phyloP scores from a whole-genome alignment of 2,113 vertebrate genomes.

The Ancistrus triradiatus region DNA sequence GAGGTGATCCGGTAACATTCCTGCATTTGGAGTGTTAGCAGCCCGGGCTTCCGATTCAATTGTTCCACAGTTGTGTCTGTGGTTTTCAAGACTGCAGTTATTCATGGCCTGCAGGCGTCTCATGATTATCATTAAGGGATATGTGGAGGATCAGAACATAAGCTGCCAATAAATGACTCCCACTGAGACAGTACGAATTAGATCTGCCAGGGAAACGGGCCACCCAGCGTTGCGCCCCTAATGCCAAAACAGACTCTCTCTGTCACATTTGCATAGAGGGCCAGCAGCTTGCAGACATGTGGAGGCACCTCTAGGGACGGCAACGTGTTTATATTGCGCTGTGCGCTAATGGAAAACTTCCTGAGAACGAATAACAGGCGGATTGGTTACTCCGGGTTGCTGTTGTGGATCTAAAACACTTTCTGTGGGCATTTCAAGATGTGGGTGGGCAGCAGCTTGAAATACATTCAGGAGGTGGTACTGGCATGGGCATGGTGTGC shows the following conservation, averaged over 20 bases:
- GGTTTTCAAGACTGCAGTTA: too few species aligned
- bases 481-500: constrained; percentile 42
- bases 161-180: constrained; percentile 30
- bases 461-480: too few species aligned
- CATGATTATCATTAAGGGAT: constrained; percentile 42
- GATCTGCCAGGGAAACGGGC: constrained; percentile 29
- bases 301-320: constrained; percentile 37
- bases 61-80: too few species aligned
- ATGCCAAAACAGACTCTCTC: constrained; percentile 39
- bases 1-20: too few species aligned
- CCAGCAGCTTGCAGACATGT: constrained; percentile 6
- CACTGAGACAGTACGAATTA: constrained; percentile 43
- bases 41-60: too few species aligned
- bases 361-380: constrained; percentile 2
- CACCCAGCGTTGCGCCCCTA: constrained; percentile 13
- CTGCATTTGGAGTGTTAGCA: too few species aligned
- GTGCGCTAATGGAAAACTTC: constrained; percentile 32
- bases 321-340: constrained; percentile 45
- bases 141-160: constrained; percentile 41
- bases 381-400: not conserved
- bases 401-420: not conserved
- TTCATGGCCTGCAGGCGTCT: constrained; percentile 16
- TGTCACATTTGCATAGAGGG: constrained; percentile 45
- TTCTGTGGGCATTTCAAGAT: constrained; percentile 40
- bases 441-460: constrained; percentile 52